Conservation (phyloP, 2,888 invertebrate genomes). For the Xestoiulus laeticollis region DNA sequence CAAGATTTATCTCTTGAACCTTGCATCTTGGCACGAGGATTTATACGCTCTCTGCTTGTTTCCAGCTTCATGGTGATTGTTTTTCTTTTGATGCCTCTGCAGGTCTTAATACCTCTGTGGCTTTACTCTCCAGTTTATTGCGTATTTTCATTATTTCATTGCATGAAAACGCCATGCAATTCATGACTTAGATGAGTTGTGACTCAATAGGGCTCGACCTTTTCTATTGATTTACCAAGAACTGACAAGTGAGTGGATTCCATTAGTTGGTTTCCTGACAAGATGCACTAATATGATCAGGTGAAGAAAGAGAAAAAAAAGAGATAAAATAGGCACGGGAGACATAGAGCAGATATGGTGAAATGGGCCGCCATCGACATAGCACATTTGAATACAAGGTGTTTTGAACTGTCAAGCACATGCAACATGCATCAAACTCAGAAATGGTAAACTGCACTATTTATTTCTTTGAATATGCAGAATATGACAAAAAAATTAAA, state of each 20-base stretch:
- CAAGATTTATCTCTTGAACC: constrained; percentile 16
- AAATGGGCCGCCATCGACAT: neutral
- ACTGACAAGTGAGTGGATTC: constrained; percentile 16
- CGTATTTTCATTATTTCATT: constrained; percentile 39
- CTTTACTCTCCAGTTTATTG: constrained; percentile 20
- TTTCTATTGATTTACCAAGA: constrained; percentile 21
- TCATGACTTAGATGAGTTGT: constrained; percentile 24
- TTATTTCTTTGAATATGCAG: neutral
- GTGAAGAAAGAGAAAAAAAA: neutral
- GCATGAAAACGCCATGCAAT: constrained; percentile 31
- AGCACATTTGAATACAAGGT: neutral
- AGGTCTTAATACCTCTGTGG: constrained; percentile 21
- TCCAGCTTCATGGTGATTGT: neutral
- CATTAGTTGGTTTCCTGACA: constrained; percentile 7
- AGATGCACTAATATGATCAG: constrained; percentile 24
- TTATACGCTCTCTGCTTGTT: neutral
- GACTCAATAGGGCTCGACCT: constrained; percentile 35
- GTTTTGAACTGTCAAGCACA: no score
- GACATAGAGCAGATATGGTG: neutral
- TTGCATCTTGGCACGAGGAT: constrained; percentile 2
- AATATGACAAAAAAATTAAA: neutral
- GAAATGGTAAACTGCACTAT: neutral
- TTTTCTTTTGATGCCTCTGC: constrained; percentile 26
- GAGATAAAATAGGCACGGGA: neutral
- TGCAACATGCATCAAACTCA: neutral